These are phyloP conservation scores for Stigmatopora argus DNA, from an alignment of 2,113 vertebrate species.

Conservation along the genomic window DNA sequence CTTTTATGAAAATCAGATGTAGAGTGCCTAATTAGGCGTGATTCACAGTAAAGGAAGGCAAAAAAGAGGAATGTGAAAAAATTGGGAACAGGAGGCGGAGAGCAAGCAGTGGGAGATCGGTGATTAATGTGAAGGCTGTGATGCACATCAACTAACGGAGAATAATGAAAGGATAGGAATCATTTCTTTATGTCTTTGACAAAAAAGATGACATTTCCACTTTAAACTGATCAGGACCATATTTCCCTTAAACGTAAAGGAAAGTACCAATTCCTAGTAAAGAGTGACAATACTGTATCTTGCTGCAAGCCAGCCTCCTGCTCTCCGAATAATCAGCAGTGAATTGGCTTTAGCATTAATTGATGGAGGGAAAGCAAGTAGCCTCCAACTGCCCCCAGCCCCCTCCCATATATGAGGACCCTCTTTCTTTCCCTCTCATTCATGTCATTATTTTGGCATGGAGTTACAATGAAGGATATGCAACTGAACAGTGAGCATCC, in stretches of 20 bases:
- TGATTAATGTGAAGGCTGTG: conserved; percentile 76
- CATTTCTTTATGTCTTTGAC: conserved; percentile 25
- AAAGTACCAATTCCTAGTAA: background rate
- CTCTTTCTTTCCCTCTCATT: conserved; percentile 53
- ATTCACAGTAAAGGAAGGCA: conserved; percentile 72
- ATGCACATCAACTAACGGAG: conserved; percentile 58
- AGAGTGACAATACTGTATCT: background rate
- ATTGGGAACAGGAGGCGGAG: conserved; percentile 67
- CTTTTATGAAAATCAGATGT: conserved; percentile 74
- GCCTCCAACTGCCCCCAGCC: conserved; percentile 37
- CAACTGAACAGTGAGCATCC: conserved; percentile 21
- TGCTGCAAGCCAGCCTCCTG: conserved; percentile 34
- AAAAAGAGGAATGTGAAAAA: conserved; percentile 73
- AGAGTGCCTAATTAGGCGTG: conserved; percentile 76
- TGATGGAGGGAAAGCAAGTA: conserved; percentile 72
- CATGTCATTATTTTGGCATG: conserved; percentile 80
- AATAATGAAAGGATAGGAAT: conserved; percentile 50
- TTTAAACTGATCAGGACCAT: background rate
- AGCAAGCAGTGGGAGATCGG: conserved; percentile 65
- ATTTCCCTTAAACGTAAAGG: background rate
- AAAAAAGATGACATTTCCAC: conserved; percentile 25
- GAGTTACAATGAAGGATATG: conserved; percentile 70
- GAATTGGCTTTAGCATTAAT: conserved; percentile 72
- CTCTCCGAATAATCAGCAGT: conserved; percentile 73
- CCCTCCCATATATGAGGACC: conserved; percentile 67